A percentile compares a stretch with the other conserved stretches of the same genome.
These are phyloP conservation scores for Ceyx cyanopectus DNA, from an alignment of 2,113 vertebrate genomes.

Conservation along the genomic window DNA sequence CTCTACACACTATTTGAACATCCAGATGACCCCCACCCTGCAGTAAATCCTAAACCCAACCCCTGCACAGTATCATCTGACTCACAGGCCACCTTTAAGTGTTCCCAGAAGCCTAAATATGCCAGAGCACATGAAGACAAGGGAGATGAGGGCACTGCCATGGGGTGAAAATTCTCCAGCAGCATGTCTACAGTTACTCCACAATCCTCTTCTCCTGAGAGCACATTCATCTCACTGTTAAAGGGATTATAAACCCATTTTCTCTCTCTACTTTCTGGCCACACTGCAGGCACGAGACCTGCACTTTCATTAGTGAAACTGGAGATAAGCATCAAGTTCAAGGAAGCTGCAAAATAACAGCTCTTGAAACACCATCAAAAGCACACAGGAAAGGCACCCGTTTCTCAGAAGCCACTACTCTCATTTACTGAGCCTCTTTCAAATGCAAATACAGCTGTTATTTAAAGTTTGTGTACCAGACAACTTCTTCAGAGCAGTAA, in stretches of 20 bases:
- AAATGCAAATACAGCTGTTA: not conserved
- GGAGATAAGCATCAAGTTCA: not conserved
- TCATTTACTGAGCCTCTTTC: not conserved
- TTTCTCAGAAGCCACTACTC: not conserved
- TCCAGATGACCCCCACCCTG: not conserved
- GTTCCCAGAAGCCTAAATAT: not conserved
- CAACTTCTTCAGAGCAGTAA: not conserved
- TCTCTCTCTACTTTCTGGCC: not conserved
- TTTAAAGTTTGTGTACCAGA: too few species aligned
- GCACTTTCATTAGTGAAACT: not conserved
- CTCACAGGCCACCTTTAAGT: not conserved
- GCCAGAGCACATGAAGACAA: not conserved
- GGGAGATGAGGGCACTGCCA: not conserved
- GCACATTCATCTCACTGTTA: not conserved
- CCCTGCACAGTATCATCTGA: not conserved
- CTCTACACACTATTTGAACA: not conserved
- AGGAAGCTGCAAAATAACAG: not conserved
- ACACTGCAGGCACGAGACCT: not conserved
- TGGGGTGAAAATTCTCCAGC: not conserved
- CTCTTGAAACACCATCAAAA: constrained; percentile 4
- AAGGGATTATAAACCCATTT: not conserved
- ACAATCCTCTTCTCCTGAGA: not conserved
- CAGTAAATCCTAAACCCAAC: not conserved
- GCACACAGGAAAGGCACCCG: not conserved
- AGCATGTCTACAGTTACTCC: not conserved